Percentiles rank a stretch among this genome's conserved stretches.
Evolutionary conservation across 2,113 vertebrate genomes (phyloP).

Genomic region (Microcebus lehilahytsara): DNA sequence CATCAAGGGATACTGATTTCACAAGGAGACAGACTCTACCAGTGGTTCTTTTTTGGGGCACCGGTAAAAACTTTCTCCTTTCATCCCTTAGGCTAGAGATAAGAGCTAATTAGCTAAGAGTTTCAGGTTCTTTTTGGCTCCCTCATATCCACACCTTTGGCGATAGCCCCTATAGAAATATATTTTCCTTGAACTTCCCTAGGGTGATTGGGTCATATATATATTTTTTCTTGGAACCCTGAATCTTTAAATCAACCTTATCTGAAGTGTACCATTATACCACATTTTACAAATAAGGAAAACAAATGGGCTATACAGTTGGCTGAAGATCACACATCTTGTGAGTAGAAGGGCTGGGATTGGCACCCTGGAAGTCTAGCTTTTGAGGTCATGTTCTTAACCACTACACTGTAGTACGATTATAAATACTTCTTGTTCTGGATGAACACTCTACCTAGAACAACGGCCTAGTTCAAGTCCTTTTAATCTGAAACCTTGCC

Average conservation of each 20-base stretch:
- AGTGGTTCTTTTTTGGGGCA: neutral
- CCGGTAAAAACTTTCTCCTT: neutral
- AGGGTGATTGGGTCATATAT: neutral
- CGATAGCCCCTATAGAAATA: neutral
- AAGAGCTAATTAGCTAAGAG: neutral
- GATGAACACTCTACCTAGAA: neutral
- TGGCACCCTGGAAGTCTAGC: neutral
- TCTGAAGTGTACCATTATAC: neutral
- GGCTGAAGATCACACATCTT: neutral
- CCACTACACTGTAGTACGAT: neutral
- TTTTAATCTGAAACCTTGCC: neutral
- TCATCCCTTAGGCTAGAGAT: neutral
- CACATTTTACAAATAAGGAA: neutral
- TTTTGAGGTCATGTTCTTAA: neutral
- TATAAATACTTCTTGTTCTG: neutral
- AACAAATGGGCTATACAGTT: neutral
- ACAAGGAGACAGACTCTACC: neutral
- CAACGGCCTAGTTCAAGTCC: neutral
- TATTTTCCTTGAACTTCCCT: neutral
- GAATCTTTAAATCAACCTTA: neutral
- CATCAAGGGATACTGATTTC: neutral
- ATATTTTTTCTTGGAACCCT: neutral
- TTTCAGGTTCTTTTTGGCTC: neutral
- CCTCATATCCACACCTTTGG: neutral
- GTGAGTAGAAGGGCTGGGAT: neutral